Evolutionary conservation across 2,888 invertebrate genomes (phyloP), one percentile per base, ranked within the genome.

Genomic region (Leptinotarsa rubiginosa): DNA sequence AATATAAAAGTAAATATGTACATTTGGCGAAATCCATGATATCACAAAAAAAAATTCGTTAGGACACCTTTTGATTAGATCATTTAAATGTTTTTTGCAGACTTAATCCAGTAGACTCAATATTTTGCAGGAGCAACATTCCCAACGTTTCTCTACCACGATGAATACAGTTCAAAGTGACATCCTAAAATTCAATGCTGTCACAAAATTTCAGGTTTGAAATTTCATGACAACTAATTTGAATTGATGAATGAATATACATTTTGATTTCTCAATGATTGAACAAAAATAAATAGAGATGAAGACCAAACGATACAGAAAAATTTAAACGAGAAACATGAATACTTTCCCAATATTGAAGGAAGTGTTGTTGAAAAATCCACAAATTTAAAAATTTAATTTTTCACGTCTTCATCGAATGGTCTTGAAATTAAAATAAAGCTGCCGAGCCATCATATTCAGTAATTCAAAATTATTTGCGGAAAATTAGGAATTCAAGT

Each of bases 391-490:
- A 41, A 50, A 47, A 16, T 56, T 70, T 0, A 3, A 70, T 64
- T 31, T 31, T 62, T 62, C 41, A 18, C 4, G 25, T 25, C 41
- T 62, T 31, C n/a, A 41, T 62, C 62, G 25, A 62, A 5, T 62
- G 41, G 62, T 31, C 62, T 62, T n/a, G 31, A 41, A 41, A 56
- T 18, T n/a, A 47, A 69, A 31, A 67, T 68, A 72, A 84, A 83
- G 83, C 81, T 82, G 84, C 83, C 83, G 84, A 84, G 84, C 84
- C 83, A 82, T 81, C 77, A 81, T 80, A 82, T 81, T 80, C 82
- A 81, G 75, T 82, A 82, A 78, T 80, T 81, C 79, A 75, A 82
- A 79, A 83, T 82, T 83, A 84, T 81, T 84, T 82, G 84, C 84
- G 77, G 81, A 82, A 81, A 81, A 81, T 80, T 77, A 80, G 81